phyloP scores from a whole-genome alignment of 2,888 invertebrate genomes.

The Oligia strigilis region DNA sequence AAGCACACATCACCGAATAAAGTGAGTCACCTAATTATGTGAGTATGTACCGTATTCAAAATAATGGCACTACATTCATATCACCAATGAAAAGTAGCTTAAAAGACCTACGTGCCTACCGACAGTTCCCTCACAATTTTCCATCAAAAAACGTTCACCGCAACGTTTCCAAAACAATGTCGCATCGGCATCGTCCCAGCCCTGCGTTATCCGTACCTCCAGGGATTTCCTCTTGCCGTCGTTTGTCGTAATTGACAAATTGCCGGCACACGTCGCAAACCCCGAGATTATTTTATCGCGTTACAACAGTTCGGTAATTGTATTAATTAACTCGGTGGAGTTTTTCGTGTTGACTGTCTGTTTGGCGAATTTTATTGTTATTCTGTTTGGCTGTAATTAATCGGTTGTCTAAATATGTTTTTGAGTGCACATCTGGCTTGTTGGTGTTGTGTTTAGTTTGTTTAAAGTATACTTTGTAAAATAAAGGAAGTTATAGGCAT shows the following conservation, averaged over 20 bases:
- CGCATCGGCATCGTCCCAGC: conserved; percentile 10
- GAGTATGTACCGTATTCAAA: background rate
- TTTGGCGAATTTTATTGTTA: conserved; percentile 18
- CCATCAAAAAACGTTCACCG: background rate
- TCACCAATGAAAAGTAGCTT: background rate
- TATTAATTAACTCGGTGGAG: conserved; percentile 55
- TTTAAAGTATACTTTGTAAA: background rate
- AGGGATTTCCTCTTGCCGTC: conserved; percentile 53
- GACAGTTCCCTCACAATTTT: too few relatives aligned
- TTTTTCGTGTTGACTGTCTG: conserved; percentile 44
- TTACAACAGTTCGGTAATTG: conserved; percentile 65
- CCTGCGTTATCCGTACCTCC: conserved; percentile 44
- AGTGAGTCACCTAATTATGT: too few relatives aligned
- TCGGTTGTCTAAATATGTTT: background rate
- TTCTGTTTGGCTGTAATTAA: conserved; percentile 5
- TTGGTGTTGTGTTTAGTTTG: conserved; percentile 12
- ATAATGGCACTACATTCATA: background rate
- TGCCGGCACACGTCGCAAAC: conserved; percentile 49
- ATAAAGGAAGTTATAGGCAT: background rate
- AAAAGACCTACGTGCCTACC: background rate
- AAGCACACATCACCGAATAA: background rate
- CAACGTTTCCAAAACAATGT: conserved; percentile 27
- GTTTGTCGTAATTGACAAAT: conserved; percentile 65
- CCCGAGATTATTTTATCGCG: conserved; percentile 65
- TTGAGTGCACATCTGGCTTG: conserved; percentile 1